Evolutionary conservation across 2,113 vertebrate species (phyloP).

Genomic region (Bubo bubo): DNA sequence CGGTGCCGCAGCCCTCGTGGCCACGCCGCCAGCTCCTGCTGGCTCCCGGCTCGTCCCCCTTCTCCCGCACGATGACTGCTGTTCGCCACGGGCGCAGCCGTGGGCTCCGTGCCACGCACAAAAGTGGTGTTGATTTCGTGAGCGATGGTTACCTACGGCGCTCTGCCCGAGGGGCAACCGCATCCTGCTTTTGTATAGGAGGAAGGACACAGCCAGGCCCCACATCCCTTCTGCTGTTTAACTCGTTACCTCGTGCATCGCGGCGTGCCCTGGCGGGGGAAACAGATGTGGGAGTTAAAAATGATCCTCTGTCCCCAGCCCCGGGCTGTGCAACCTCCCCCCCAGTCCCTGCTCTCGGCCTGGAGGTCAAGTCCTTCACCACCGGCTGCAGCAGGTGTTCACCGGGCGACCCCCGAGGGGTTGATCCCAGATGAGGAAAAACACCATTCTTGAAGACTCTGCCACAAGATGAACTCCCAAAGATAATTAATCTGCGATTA

Average conservation of each 20-base stretch:
- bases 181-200: background rate
- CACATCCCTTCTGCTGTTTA: background rate
- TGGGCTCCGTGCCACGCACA: rapidly evolving
- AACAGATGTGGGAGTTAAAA: background rate
- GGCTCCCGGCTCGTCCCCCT: background rate
- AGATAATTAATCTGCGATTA: background rate
- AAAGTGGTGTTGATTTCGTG: rapidly evolving
- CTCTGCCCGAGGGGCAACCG: background rate
- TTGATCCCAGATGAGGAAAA: background rate
- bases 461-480: rapidly evolving
- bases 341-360: rapidly evolving
- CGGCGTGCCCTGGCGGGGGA: background rate
- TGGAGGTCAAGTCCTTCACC: rapidly evolving
- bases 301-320: background rate
- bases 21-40: background rate
- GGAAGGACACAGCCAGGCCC: background rate
- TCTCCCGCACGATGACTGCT: rapidly evolving
- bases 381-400: background rate
- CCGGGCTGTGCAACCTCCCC: background rate
- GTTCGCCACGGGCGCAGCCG: background rate
- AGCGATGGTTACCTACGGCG: background rate
- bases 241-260: rapidly evolving
- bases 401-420: rapidly evolving
- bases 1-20: rapidly evolving
- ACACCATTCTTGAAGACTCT: background rate